phyloP scores from a whole-genome alignment of 2,888 invertebrate genomes.

The Parnassius orleans region DNA sequence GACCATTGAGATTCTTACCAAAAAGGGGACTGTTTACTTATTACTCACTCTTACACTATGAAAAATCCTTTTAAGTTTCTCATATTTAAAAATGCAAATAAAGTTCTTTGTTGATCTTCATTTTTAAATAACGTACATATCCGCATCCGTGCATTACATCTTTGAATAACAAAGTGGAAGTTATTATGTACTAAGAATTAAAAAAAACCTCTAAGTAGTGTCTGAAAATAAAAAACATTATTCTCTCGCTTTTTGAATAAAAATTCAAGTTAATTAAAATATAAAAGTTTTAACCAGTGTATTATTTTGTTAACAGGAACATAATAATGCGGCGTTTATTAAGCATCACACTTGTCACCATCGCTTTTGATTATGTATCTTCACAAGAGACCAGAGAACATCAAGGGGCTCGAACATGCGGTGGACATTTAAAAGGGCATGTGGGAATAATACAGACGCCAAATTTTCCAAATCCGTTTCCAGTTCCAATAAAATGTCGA shows the following conservation, averaged over 20 bases:
- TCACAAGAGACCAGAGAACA: conserved; percentile 58
- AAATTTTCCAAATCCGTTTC: conserved; percentile 90
- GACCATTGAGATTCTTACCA: too few species aligned
- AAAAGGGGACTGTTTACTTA: too few species aligned
- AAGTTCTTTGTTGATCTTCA: conserved; percentile 6
- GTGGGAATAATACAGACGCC: conserved; percentile 90
- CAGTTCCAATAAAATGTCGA: conserved; percentile 90
- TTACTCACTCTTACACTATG: too few species aligned
- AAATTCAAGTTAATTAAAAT: background rate
- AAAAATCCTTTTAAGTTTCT: background rate
- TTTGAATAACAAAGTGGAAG: conserved; percentile 18
- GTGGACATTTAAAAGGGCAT: conserved; percentile 83
- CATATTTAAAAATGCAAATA: conserved; percentile 11
- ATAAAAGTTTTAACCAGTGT: conserved; percentile 4
- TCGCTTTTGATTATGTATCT: conserved; percentile 47
- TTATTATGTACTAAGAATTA: conserved; percentile 11
- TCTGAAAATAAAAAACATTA: conserved; percentile 10
- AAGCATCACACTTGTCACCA: conserved; percentile 57
- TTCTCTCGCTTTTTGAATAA: background rate
- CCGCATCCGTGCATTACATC: conserved; percentile 11
- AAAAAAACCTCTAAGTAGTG: conserved; percentile 7
- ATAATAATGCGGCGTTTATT: conserved; percentile 56
- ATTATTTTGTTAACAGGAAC: conserved; percentile 47
- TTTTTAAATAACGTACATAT: conserved; percentile 15
- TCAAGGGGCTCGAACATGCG: conserved; percentile 79